phyloP scores from a whole-genome alignment of 2,113 vertebrate species.

The Macrotus californicus region DNA sequence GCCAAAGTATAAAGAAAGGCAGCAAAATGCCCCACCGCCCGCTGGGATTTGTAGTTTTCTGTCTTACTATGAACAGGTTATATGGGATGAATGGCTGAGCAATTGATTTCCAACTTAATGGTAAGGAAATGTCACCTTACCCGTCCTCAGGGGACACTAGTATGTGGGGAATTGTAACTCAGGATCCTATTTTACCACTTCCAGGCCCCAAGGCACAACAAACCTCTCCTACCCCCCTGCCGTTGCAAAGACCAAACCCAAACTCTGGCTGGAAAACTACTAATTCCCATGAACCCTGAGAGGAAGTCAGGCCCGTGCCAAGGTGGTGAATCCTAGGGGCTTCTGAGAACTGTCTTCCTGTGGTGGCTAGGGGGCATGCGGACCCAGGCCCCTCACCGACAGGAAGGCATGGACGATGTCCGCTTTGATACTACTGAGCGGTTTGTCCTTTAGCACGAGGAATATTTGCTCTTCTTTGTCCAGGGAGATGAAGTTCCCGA shows the following conservation, averaged over 20 bases:
- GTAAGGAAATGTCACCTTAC: not conserved
- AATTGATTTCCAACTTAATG: not conserved
- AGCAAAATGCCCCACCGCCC: not conserved
- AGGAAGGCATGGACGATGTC: constrained; percentile 95
- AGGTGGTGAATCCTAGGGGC: accelerated
- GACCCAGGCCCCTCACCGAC: constrained; percentile 82
- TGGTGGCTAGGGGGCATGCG: accelerated
- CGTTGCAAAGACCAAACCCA: not conserved
- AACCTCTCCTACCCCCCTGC: not conserved
- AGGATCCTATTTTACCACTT: not conserved
- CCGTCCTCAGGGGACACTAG: not conserved
- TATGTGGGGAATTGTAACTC: not conserved
- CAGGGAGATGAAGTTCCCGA: constrained; percentile 93
- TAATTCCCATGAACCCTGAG: not conserved
- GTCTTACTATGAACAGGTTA: not conserved
- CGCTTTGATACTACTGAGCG: constrained; percentile 93
- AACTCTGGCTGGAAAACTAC: not conserved
- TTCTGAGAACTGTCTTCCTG: not conserved
- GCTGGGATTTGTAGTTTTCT: not conserved
- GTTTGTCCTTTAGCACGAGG: constrained; percentile 93
- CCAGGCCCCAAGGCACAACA: not conserved
- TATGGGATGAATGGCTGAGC: not conserved
- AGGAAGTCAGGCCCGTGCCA: not conserved
- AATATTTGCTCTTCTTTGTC: constrained; percentile 96
- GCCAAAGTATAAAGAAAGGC: not conserved